phyloP scores from a whole-genome alignment of 2,888 invertebrate genomes.

The Heliconius erato region DNA sequence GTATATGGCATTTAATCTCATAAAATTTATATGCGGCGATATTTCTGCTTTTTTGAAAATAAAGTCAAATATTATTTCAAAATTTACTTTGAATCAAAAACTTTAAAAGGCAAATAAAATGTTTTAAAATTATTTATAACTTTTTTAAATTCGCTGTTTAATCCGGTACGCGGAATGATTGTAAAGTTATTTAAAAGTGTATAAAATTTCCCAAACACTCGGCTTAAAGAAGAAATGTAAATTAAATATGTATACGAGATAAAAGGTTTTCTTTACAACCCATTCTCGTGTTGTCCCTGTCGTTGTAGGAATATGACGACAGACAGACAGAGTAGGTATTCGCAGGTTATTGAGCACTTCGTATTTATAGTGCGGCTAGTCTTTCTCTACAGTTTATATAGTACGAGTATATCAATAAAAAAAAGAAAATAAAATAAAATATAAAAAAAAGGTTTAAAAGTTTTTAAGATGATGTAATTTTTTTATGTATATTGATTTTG shows the following conservation, averaged over 20 bases:
- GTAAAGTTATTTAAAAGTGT: neutral
- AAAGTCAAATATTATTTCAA: too few relatives aligned
- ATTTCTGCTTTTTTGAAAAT: too few relatives aligned
- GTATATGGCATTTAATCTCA: too few relatives aligned
- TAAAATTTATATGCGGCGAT: too few relatives aligned
- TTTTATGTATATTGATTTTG: too few relatives aligned
- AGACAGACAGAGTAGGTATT: too few relatives aligned
- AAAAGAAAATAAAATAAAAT: too few relatives aligned
- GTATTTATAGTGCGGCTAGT: neutral
- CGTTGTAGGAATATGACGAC: neutral
- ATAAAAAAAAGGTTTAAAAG: too few relatives aligned
- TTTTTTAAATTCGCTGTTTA: neutral
- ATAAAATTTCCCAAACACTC: conserved; percentile 1
- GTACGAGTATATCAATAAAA: too few relatives aligned
- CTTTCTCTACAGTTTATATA: neutral
- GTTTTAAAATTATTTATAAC: neutral
- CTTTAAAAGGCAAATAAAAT: too few relatives aligned
- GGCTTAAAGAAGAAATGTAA: conserved; percentile 10
- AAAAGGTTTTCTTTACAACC: conserved; percentile 16
- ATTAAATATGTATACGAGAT: conserved; percentile 27
- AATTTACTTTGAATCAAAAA: too few relatives aligned
- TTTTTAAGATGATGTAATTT: too few relatives aligned
- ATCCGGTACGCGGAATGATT: neutral
- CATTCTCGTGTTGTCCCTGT: neutral
- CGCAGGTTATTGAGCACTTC: neutral